Conservation (phyloP, 2,113 vertebrate genomes). For the Platysteira castanea region DNA sequence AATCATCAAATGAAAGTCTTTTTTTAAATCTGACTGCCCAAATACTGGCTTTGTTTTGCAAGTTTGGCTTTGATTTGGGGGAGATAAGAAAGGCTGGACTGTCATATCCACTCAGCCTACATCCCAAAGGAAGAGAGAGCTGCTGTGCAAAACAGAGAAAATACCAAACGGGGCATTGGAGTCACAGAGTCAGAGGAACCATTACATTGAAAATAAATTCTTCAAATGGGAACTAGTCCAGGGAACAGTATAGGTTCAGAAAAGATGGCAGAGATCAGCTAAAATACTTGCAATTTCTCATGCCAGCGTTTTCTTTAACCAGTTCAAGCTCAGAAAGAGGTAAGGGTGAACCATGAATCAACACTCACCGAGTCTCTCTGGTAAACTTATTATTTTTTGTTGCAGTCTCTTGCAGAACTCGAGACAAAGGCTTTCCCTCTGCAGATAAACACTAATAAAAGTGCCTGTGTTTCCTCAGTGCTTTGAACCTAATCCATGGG, state of each 20-base stretch:
- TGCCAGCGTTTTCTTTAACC: background rate
- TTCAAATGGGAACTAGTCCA: background rate
- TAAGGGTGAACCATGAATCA: slow-evolving; percentile 31
- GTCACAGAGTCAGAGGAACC: background rate
- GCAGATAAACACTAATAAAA: background rate
- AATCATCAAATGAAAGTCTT: background rate
- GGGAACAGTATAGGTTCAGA: background rate
- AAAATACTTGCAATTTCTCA: background rate
- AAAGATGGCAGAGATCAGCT: slow-evolving; percentile 2
- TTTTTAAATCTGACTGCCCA: background rate
- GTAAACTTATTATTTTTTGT: slow-evolving; percentile 18
- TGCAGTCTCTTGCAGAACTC: background rate
- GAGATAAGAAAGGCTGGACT: background rate
- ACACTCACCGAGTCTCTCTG: background rate
- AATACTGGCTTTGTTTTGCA: background rate
- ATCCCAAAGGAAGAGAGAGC: background rate
- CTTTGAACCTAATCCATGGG: background rate
- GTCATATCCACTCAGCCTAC: background rate
- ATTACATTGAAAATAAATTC: background rate
- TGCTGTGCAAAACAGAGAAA: background rate
- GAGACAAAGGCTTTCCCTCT: background rate
- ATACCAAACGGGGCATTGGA: background rate
- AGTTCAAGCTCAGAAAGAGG: background rate
- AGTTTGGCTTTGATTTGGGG: background rate
- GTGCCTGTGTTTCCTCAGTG: background rate